Evolutionary conservation across 2,797 vertebrate genomes (phyloP).

Genomic region (Cetoscarus ocellatus): DNA sequence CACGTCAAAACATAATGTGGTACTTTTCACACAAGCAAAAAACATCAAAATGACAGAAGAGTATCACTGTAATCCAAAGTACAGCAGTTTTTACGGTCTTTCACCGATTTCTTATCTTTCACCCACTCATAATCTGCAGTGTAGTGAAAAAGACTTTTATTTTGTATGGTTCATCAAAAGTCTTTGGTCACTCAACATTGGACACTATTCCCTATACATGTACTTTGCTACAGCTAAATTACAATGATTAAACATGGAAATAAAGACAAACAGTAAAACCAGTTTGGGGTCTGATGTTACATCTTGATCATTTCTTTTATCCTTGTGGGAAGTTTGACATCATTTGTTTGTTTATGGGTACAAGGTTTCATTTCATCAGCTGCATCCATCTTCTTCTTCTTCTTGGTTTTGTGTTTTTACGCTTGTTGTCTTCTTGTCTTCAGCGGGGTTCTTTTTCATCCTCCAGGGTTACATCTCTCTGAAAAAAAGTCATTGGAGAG

Average conservation of each 20-base stretch:
- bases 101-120: conserved; percentile 8
- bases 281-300: conserved; percentile 27
- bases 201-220: not conserved
- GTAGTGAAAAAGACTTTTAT: not conserved
- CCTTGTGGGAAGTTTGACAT: conserved; percentile 8
- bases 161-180: conserved; percentile 8
- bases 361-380: conserved; percentile 21
- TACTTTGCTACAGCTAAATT: conserved; percentile 21
- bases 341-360: not conserved
- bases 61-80: conserved; percentile 14
- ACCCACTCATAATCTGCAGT: not conserved
- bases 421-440: conserved; percentile 23
- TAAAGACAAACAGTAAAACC: conserved; percentile 16
- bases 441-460: conserved; percentile 39
- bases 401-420: conserved; percentile 11
- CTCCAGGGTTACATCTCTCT: conserved; percentile 55
- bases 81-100: conserved; percentile 28
- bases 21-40: conserved; percentile 39
- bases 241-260: conserved; percentile 16
- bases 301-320: not conserved
- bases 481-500: conserved; percentile 15
- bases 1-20: conserved; percentile 12
- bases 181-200: conserved; percentile 19
- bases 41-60: not conserved
- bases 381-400: conserved; percentile 8